Conservation (phyloP, 2,888 invertebrate species). For the Drosophila prolongata region DNA sequence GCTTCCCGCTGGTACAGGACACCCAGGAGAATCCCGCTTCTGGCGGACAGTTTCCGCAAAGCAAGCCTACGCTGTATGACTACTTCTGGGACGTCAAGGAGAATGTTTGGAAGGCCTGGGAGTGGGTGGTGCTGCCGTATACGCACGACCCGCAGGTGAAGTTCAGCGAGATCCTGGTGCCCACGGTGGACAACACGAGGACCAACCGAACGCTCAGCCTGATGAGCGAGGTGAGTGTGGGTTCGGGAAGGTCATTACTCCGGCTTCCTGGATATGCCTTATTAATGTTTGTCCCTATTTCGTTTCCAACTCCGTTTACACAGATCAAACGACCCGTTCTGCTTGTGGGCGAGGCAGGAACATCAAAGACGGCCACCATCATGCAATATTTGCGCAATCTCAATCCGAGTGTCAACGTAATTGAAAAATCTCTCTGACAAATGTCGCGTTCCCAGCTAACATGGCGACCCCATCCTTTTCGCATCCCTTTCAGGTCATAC, state of each 20-base stretch:
- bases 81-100: slow-evolving; percentile 90
- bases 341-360: slow-evolving; percentile 95
- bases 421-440: slow-evolving; percentile 44
- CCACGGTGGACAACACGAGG: slow-evolving; percentile 94
- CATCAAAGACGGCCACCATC: slow-evolving; percentile 96
- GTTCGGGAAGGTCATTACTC: slow-evolving; percentile 4
- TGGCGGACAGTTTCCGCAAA: slow-evolving; percentile 90
- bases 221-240: slow-evolving; percentile 88
- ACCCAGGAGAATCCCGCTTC: slow-evolving; percentile 87
- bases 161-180: slow-evolving; percentile 94
- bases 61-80: slow-evolving; percentile 91
- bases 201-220: slow-evolving; percentile 91
- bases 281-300: slow-evolving; percentile 45
- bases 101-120: slow-evolving; percentile 93
- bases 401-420: slow-evolving; percentile 88
- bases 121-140: slow-evolving; percentile 91
- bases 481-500: slow-evolving; percentile 86
- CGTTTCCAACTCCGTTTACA: slow-evolving; percentile 64
- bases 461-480: slow-evolving; percentile 3
- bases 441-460: slow-evolving; percentile 34
- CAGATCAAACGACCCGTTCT: slow-evolving; percentile 91
- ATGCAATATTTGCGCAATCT: slow-evolving; percentile 91
- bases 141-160: slow-evolving; percentile 88
- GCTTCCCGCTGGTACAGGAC: slow-evolving; percentile 90
- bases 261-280: slow-evolving; percentile 11